Conservation (phyloP, 2,797 vertebrate genomes). For the Poecilia gillii region DNA sequence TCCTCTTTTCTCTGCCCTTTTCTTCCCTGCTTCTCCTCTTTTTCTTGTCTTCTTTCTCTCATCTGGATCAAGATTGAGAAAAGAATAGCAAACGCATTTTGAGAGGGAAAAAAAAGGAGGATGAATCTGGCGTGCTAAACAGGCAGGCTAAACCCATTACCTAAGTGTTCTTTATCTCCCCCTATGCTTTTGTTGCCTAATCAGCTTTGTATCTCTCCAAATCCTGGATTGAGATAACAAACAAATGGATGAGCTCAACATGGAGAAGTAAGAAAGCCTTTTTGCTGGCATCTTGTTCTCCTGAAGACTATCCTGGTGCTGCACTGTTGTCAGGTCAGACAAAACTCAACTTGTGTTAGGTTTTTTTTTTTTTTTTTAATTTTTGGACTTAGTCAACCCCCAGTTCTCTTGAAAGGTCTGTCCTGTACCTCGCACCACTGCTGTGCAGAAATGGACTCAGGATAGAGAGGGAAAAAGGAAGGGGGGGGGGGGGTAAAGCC, state of each 20-base stretch:
- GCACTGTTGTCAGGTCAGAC: slow-evolving; percentile 56
- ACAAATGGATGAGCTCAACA: slow-evolving; percentile 82
- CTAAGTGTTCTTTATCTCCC: slow-evolving; percentile 86
- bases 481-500: slow-evolving; percentile 43
- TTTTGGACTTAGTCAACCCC: slow-evolving; percentile 22
- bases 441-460: slow-evolving; percentile 32
- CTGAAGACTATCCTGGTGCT: slow-evolving; percentile 34
- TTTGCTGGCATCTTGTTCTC: slow-evolving; percentile 66
- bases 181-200: slow-evolving; percentile 88
- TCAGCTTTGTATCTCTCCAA: slow-evolving; percentile 91
- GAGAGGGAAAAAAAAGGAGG: slow-evolving; percentile 70
- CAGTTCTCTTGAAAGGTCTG: slow-evolving; percentile 32
- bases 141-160: slow-evolving; percentile 87
- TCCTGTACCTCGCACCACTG: slow-evolving; percentile 4
- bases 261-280: slow-evolving; percentile 73
- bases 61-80: slow-evolving; percentile 75
- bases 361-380: neutral
- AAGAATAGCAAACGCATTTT: slow-evolving; percentile 83
- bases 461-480: slow-evolving; percentile 7
- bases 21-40: slow-evolving; percentile 35
- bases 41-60: slow-evolving; percentile 57
- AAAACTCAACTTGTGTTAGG: slow-evolving; percentile 42
- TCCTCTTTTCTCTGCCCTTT: slow-evolving; percentile 23
- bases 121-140: slow-evolving; percentile 81
- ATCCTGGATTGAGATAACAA: slow-evolving; percentile 90